Evolutionary conservation across 2,797 vertebrate genomes (phyloP).

Genomic region (Parauchenoglanis ngamensis): DNA sequence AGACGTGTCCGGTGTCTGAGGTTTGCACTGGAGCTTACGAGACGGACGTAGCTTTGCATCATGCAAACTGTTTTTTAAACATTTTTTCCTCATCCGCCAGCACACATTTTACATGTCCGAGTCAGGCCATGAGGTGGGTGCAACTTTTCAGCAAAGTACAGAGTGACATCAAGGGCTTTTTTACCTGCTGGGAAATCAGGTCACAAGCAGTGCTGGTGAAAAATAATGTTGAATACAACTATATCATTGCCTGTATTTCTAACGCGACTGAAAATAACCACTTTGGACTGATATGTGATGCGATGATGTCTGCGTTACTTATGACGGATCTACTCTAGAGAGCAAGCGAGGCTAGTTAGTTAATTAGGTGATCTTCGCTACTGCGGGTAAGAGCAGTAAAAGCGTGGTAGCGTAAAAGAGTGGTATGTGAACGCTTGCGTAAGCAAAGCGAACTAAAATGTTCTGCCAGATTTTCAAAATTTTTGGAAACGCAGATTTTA

Average conservation of each 20-base stretch:
- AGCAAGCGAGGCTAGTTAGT: background rate
- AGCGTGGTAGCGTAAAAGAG: too few species aligned
- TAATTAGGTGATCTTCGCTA: background rate
- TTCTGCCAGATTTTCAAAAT: too few species aligned
- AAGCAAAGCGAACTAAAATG: too few species aligned
- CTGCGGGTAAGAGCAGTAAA: background rate
- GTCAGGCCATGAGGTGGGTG: background rate
- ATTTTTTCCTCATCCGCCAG: background rate
- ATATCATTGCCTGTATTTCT: background rate
- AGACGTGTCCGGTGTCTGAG: background rate
- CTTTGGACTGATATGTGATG: background rate
- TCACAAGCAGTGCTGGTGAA: background rate
- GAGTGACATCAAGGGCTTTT: background rate
- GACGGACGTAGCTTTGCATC: background rate
- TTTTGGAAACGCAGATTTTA: too few species aligned
- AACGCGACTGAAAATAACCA: background rate
- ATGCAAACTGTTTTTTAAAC: background rate
- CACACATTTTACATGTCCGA: background rate
- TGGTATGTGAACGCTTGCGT: too few species aligned
- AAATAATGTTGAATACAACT: background rate
- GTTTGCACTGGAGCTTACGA: background rate
- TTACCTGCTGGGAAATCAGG: background rate
- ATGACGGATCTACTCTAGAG: background rate
- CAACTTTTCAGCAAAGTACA: background rate
- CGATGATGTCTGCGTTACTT: background rate